Percentiles rank a stretch among this genome's conserved stretches.
These are phyloP conservation scores for Zaprionus lachaisei DNA, from an alignment of 1,140 invertebrate genomes.

Conservation along the genomic window DNA sequence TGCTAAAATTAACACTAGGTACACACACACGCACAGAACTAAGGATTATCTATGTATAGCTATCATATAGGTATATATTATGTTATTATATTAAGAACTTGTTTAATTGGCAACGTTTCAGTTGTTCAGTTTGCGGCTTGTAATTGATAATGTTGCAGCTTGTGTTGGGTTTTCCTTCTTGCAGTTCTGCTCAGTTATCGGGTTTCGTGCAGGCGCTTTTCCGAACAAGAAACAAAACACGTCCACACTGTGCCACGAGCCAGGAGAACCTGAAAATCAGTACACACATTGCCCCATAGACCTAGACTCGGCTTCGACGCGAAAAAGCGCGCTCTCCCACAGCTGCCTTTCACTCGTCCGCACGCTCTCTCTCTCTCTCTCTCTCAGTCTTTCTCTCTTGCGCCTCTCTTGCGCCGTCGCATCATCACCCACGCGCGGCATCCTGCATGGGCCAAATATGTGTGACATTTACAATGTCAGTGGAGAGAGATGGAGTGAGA, in stretches of 20 bases:
- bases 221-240: constrained; percentile 56
- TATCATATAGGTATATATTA: constrained; percentile 11
- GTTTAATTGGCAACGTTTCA: constrained; percentile 2
- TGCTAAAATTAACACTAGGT: constrained; percentile 1
- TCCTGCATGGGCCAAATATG: constrained; percentile 33
- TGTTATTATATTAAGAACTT: constrained; percentile 18
- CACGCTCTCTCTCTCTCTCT: constrained; percentile 8
- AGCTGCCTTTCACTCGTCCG: constrained; percentile 4
- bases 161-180: constrained; percentile 22
- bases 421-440: constrained; percentile 16
- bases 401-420: constrained; percentile 61
- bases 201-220: constrained; percentile 54
- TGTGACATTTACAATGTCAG: constrained; percentile 74
- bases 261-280: constrained; percentile 80
- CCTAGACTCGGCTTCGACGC: constrained; percentile 38
- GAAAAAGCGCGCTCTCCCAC: constrained; percentile 1
- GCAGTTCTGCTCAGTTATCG: constrained; percentile 31
- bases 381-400: constrained; percentile 18
- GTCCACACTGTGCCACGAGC: constrained; percentile 76
- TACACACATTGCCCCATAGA: constrained; percentile 54
- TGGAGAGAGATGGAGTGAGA: constrained; percentile 32
- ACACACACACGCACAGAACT: constrained; percentile 17
- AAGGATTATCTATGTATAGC: not conserved
- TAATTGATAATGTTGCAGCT: constrained; percentile 12
- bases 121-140: constrained; percentile 2